Base-by-base conservation (phyloP, 2,113 vertebrate genomes). In the Condylura cristata region DNA sequence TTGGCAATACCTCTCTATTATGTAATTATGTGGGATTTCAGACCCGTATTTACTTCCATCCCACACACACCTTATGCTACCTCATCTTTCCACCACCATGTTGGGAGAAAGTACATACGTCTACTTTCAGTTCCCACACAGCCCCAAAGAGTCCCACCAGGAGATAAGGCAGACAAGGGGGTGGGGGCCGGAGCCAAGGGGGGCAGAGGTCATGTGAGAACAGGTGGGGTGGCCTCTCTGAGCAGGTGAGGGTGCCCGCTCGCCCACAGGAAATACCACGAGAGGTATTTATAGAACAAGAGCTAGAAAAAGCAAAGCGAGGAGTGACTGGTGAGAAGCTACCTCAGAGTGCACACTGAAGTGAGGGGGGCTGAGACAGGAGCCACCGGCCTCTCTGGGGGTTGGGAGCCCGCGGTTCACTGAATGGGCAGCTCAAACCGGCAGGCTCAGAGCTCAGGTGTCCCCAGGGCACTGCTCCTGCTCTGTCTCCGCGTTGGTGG, bases 1-100 rank as follows among this genome's bases (percentile, higher is more conserved):
- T 97, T 96, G 96, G 97, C 94, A 97, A 66, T 66, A 95, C 92
- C 96, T 96, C 95, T 70, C 96, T 28, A 94, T 61, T 93, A 53
- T 90, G 90, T 91, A 93, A 56, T 96, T 90, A 93, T 34, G 86
- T 82, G 92, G 88, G 84, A 88, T 92, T 95, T 87, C 89, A 95
- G 96, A 70, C 58, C 90, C 63, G 2, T 96, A 51, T 96, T 96
- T 97, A 95, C 80, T 92, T n/a, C 89, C 66, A 34, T 79, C 94
- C 96, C 93, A 7, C 96, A 84, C 95, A 93, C 5, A 78, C 96
- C 97, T 94, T 96, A 87, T 97, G 97, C 16, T 80, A 76, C 91
- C 84, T 75, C 72, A 8, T 85, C 72, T 70, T 86, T 66, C 51
- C 6, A 9, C 92, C 74, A 34, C 82, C 65, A 48, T 30, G 53